Percentiles rank a stretch among this genome's conserved stretches.
Evolutionary conservation across 2,797 vertebrate genomes (phyloP).

Genomic region (Siniperca undulata): DNA sequence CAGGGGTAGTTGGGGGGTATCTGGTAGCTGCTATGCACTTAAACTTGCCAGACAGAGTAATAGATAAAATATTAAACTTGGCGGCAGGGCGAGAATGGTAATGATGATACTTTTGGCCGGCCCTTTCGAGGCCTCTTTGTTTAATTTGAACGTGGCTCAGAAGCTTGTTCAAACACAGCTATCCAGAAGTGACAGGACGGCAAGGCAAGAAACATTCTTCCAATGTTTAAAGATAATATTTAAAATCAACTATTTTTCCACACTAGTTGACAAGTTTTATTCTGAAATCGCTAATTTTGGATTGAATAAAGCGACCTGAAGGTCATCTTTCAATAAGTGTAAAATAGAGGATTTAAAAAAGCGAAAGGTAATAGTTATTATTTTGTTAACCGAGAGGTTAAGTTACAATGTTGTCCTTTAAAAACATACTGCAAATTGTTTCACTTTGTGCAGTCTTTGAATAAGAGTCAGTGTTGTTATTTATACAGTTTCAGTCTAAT

Average conservation of each 20-base stretch:
- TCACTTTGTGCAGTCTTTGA: slow-evolving; percentile 1
- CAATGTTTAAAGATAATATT: slow-evolving; percentile 62
- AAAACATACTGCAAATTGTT: slow-evolving; percentile 14
- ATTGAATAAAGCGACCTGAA: slow-evolving; percentile 16
- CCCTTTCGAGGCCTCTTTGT: slow-evolving; percentile 70
- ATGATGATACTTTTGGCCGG: slow-evolving; percentile 79
- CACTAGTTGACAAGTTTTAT: slow-evolving; percentile 28
- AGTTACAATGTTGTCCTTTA: background rate
- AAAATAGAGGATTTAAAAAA: slow-evolving; percentile 15
- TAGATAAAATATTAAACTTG: slow-evolving; percentile 80
- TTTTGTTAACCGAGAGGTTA: slow-evolving; percentile 8
- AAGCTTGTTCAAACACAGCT: slow-evolving; percentile 67
- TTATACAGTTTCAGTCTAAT: slow-evolving; percentile 26
- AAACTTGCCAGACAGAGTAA: slow-evolving; percentile 76
- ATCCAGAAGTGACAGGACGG: slow-evolving; percentile 66
- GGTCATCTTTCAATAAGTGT: slow-evolving; percentile 19
- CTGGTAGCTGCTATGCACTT: slow-evolving; percentile 71
- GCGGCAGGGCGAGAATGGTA: slow-evolving; percentile 69
- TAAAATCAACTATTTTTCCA: slow-evolving; percentile 54
- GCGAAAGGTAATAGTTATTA: background rate
- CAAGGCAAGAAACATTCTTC: slow-evolving; percentile 49
- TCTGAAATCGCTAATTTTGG: slow-evolving; percentile 41
- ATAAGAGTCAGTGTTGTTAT: background rate
- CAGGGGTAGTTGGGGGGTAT: slow-evolving; percentile 60
- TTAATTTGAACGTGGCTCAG: slow-evolving; percentile 76